Evolutionary conservation across 2,888 invertebrate genomes (phyloP), one percentile per base, ranked within the genome.

Genomic region (Drosophila mimica): DNA sequence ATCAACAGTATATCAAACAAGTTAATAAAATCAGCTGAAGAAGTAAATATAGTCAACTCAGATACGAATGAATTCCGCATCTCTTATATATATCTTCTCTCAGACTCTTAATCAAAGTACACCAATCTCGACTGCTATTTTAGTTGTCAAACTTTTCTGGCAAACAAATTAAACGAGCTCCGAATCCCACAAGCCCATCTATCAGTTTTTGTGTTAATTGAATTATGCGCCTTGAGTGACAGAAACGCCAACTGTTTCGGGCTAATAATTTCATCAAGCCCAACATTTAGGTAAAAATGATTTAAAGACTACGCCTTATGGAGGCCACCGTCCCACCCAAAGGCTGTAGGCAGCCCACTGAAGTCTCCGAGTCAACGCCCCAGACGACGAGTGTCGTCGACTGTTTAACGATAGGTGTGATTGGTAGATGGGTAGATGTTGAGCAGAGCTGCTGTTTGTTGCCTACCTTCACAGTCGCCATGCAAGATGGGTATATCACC

Each of bases 401-500:
- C 74, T 78, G 70, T 48, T 75, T 60, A 64, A 68, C 64, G 80
- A 89, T 79, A 72, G 74, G 71, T 65, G 54, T 58, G 61, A 67
- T 70, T 62, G 65, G 34, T 9, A 33, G 58, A 49, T 34, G 56
- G 43, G n/a, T n/a, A n/a, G n/a, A 60, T 69, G 68, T 36, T 46
- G 20, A 58, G 34, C 2, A 3, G 30, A 51, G 11, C 3, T 51
- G 11, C 3, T 51, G 30, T 25, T 25, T 65, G 62, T 76, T 48
- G 63, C 83, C 79, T 92, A 94, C 94, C 94, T 93, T 94, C 94
- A 82, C 95, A 95, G 87, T 95, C 93, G 60, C 94, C 94, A 76
- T 94, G 94, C 52, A 95, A 92, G 68, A 95, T 94, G 40, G 95
- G 95, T 83, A 96, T 96, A 91, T 96, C 96, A 72, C 96, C 96